These are phyloP conservation scores for Spatula clypeata DNA, from an alignment of 2,797 vertebrate species.

Conservation along the genomic window DNA sequence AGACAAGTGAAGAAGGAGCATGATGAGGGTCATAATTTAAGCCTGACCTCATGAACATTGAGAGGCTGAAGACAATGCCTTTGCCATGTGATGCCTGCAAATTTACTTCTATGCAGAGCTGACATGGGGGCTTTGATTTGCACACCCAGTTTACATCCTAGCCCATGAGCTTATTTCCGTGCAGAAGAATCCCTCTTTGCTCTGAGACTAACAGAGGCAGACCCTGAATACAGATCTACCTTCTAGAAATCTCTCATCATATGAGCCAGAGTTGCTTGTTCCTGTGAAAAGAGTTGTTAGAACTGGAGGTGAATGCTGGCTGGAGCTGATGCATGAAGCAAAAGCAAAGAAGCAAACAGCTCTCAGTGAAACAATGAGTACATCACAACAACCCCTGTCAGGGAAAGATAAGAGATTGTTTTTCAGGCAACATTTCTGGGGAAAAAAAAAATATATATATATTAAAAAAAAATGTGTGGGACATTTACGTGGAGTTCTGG, in stretches of 20 bases:
- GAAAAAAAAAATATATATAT: not conserved
- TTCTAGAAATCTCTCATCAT: not conserved
- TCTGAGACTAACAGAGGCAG: not conserved
- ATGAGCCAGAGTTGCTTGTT: not conserved
- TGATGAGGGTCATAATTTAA: not conserved
- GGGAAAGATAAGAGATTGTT: not conserved
- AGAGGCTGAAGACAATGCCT: not conserved
- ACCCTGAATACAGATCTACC: not conserved
- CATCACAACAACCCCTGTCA: not conserved
- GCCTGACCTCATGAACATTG: not conserved
- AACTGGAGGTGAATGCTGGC: not conserved
- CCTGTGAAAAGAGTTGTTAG: not conserved
- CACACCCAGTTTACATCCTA: not conserved
- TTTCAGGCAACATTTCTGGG: not conserved
- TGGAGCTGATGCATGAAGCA: not conserved
- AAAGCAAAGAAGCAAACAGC: not conserved
- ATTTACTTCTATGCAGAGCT: accelerated
- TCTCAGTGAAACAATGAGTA: not conserved
- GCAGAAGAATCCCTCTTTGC: not conserved
- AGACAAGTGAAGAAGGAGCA: not conserved
- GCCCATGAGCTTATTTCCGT: not conserved
- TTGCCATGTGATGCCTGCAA: accelerated
- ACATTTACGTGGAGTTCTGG: not conserved
- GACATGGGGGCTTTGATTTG: accelerated
- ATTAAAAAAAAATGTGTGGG: not conserved